Percentiles rank a stretch among this genome's conserved stretches.
phyloP scores from a whole-genome alignment of 2,888 invertebrate genomes.

The Helleia helle region DNA sequence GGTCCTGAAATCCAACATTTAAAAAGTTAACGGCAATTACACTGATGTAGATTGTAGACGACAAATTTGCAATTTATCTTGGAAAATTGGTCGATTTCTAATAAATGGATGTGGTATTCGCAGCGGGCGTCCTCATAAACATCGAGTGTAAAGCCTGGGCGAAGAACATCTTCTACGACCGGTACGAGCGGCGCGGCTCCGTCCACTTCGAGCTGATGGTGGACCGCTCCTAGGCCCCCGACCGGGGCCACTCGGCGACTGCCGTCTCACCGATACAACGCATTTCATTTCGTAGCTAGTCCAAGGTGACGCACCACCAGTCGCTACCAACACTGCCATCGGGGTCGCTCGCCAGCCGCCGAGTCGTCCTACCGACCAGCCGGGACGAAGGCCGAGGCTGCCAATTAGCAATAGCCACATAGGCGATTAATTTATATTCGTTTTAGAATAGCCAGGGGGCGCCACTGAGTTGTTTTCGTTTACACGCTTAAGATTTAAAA shows the following conservation, averaged over 20 bases:
- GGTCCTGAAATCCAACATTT: too few species aligned
- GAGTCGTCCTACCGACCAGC: constrained; percentile 21
- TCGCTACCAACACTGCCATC: constrained; percentile 12
- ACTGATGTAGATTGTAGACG: too few species aligned
- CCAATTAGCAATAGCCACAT: constrained; percentile 72
- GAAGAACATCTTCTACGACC: constrained; percentile 88
- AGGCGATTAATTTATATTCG: constrained; percentile 69
- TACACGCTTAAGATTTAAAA: constrained; percentile 66
- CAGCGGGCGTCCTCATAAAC: constrained; percentile 91
- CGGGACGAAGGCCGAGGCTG: constrained; percentile 38
- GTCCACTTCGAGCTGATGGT: constrained; percentile 97
- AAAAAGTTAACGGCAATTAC: too few species aligned
- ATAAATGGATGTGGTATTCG: neutral
- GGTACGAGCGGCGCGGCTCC: constrained; percentile 90
- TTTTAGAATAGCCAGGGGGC: constrained; percentile 70
- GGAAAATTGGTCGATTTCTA: too few species aligned
- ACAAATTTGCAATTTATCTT: too few species aligned
- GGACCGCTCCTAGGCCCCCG: constrained; percentile 72
- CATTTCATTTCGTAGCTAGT: constrained; percentile 16
- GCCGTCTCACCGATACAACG: constrained; percentile 20
- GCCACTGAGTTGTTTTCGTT: constrained; percentile 50
- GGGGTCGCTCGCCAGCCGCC: constrained; percentile 26
- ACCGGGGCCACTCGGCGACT: constrained; percentile 20
- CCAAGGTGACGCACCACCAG: constrained; percentile 7
- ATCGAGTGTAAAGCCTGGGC: constrained; percentile 97